Conservation (phyloP, 1,140 invertebrate species). For the Orussus abietinus region DNA sequence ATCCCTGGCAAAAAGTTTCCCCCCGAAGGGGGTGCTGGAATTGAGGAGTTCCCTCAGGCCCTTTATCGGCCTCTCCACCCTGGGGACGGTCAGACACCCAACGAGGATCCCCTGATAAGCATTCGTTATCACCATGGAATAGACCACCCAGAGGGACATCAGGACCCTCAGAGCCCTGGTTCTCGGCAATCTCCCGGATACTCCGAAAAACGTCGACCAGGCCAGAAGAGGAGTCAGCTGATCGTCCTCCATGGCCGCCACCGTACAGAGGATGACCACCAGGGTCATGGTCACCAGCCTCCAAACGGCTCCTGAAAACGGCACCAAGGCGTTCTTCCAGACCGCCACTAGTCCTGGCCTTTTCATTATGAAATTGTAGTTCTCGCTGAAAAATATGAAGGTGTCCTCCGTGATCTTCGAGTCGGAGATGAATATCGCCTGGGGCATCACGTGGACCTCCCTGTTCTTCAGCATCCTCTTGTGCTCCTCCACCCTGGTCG, state of each 20-base stretch:
- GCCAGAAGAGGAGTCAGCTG: neutral
- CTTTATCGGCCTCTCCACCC: neutral
- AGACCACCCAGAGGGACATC: neutral
- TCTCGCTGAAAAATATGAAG: neutral
- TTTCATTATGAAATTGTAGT: slow-evolving; percentile 1
- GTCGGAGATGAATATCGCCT: neutral
- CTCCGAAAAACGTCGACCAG: neutral
- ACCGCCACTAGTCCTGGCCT: neutral
- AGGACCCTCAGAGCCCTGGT: neutral
- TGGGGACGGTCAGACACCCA: neutral
- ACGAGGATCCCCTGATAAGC: neutral
- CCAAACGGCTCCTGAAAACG: neutral
- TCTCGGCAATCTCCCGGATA: neutral
- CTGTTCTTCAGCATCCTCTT: neutral
- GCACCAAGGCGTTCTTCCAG: neutral
- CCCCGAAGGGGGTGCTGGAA: neutral
- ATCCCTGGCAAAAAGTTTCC: neutral
- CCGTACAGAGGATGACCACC: neutral
- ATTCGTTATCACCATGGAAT: neutral
- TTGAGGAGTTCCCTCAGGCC: neutral
- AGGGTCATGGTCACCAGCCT: neutral
- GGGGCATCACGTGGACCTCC: neutral
- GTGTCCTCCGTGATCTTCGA: neutral
- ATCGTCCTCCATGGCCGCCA: neutral
- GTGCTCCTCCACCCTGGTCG: neutral